Conservation (phyloP, 1,140 invertebrate species). For the Leptonema lineaticorne region DNA sequence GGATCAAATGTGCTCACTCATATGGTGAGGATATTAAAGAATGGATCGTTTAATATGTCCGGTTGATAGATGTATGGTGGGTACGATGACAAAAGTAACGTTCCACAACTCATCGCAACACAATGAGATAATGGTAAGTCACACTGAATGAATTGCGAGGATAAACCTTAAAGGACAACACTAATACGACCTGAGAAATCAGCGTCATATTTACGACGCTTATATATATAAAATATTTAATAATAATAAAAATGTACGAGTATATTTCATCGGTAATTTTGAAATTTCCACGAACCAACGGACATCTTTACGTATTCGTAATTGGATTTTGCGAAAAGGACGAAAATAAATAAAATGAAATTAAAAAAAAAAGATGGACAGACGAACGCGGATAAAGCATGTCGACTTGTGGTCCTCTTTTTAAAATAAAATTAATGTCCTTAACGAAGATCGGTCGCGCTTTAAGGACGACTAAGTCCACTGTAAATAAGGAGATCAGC, state of each 20-base stretch:
- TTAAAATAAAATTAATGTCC: slow-evolving; percentile 39
- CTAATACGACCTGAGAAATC: background rate
- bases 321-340: slow-evolving; percentile 30
- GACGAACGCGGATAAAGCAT: slow-evolving; percentile 24
- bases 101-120: background rate
- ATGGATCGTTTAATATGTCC: no score
- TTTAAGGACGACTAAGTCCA: slow-evolving; percentile 27
- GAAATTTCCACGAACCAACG: slow-evolving; percentile 28
- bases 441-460: slow-evolving; percentile 37
- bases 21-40: no score
- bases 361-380: slow-evolving; percentile 15
- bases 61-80: no score
- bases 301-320: slow-evolving; percentile 30
- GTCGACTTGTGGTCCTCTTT: slow-evolving; percentile 12
- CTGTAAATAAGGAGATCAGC: slow-evolving; percentile 36
- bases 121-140: slow-evolving; percentile 1
- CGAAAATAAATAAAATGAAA: no score
- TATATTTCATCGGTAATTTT: slow-evolving; percentile 26
- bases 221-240: no score
- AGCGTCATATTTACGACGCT: background rate
- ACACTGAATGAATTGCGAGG: no score
- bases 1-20: no score
- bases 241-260: no score
- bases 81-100: background rate
- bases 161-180: no score